A percentile compares a stretch with the other conserved stretches of the same genome.
These are phyloP conservation scores for Ceryle rudis DNA, from an alignment of 2,797 vertebrate species.

Conservation along the genomic window DNA sequence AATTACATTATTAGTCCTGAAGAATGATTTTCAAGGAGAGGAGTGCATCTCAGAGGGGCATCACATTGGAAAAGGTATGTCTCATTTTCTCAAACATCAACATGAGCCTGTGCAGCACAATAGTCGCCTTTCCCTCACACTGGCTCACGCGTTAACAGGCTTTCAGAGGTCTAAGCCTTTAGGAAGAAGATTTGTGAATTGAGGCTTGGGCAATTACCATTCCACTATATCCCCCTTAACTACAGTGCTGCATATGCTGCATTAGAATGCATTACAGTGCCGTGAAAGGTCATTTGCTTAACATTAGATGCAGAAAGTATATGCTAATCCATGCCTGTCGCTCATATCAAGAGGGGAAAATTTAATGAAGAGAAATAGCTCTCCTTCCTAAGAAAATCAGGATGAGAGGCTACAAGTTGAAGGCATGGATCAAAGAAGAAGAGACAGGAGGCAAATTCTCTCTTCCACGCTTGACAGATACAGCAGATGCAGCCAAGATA, in stretches of 20 bases:
- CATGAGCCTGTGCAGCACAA: not conserved
- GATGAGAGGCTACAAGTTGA: not conserved
- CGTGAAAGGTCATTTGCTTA: not conserved
- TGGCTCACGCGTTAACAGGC: fast-evolving
- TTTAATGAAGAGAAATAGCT: not conserved
- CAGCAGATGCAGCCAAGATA: not conserved
- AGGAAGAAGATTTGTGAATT: not conserved
- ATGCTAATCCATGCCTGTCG: not conserved
- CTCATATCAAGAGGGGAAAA: not conserved
- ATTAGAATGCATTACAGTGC: not conserved
- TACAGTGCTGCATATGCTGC: not conserved
- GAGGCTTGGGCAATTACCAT: not conserved
- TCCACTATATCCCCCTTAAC: not conserved
- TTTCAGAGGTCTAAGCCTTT: not conserved
- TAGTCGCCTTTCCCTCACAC: not conserved
- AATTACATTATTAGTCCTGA: not conserved
- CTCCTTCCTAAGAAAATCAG: not conserved
- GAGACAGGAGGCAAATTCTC: not conserved
- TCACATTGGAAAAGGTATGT: fast-evolving
- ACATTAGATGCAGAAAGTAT: not conserved
- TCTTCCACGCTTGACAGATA: not conserved
- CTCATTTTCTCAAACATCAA: not conserved
- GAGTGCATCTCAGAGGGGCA: not conserved
- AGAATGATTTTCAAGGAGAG: not conserved
- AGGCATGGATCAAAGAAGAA: slow-evolving; percentile 2